Evolutionary conservation across 2,797 vertebrate species (phyloP).

Genomic region (Hydrolagus colliei): DNA sequence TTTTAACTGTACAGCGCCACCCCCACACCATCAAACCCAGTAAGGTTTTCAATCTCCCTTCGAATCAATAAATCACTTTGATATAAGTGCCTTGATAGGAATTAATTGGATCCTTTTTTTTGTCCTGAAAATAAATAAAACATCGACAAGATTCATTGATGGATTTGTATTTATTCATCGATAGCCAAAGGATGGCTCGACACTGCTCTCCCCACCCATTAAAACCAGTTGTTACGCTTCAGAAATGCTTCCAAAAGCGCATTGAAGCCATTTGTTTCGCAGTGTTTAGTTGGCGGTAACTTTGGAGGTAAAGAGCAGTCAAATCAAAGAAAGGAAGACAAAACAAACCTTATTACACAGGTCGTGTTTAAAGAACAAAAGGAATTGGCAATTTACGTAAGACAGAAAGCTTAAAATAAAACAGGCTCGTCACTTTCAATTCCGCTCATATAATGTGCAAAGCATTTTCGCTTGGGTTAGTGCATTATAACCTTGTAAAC

Average conservation of each 20-base stretch:
- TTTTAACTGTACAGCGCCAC: neutral
- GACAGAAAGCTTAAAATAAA: neutral
- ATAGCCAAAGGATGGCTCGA: too few species aligned
- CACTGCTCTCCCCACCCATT: neutral
- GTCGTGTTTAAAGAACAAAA: constrained; percentile 16
- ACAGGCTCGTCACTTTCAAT: neutral
- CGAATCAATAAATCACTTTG: too few species aligned
- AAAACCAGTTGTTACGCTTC: neutral
- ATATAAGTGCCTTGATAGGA: neutral
- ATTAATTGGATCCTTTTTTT: neutral
- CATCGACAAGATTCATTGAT: too few species aligned
- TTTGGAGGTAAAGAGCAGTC: too few species aligned
- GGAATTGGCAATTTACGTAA: neutral
- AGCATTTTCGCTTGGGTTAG: too few species aligned
- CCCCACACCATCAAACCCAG: neutral
- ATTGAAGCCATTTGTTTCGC: too few species aligned
- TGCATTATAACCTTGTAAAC: too few species aligned
- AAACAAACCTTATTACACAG: neutral
- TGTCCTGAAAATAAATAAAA: too few species aligned
- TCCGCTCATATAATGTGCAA: neutral
- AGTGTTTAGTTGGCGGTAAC: too few species aligned
- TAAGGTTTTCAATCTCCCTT: too few species aligned
- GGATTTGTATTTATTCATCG: neutral
- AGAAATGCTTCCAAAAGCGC: neutral
- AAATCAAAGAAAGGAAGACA: too few species aligned